These are phyloP conservation scores for Thryonomys swinderianus DNA, from an alignment of 2,113 vertebrate species.

Conservation along the genomic window DNA sequence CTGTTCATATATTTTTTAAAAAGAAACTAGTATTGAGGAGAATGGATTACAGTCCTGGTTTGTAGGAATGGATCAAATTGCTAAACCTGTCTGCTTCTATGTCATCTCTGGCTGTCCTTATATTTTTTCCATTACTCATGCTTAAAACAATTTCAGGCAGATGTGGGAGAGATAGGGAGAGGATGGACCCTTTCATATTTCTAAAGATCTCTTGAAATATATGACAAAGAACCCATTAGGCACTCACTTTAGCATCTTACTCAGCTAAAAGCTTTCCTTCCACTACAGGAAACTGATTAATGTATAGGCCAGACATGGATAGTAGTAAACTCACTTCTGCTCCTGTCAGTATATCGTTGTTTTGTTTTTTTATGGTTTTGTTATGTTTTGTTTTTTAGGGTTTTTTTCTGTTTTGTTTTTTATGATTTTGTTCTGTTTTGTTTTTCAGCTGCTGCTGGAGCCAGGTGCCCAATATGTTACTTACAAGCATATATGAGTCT, in stretches of 20 bases:
- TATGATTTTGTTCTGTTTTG: background rate
- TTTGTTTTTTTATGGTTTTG: background rate
- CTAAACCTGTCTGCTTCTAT: constrained; percentile 59
- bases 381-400: background rate
- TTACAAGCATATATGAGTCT: background rate
- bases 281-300: constrained; percentile 6
- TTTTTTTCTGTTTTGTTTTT: constrained; percentile 4
- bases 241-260: constrained; percentile 1
- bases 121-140: constrained; percentile 59
- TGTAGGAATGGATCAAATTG: constrained; percentile 53
- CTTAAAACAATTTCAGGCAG: constrained; percentile 46
- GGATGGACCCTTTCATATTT: constrained; percentile 9
- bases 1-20: constrained; percentile 42
- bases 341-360: background rate
- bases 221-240: background rate
- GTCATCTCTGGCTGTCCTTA: constrained; percentile 50
- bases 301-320: background rate
- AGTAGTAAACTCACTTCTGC: background rate
- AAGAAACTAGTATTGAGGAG: background rate
- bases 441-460: background rate
- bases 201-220: constrained; percentile 46
- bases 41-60: constrained; percentile 44
- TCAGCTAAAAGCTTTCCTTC: constrained; percentile 30
- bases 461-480: background rate
- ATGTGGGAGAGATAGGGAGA: background rate